Evolutionary conservation across 2,888 invertebrate species (phyloP).

Genomic region (Drosophila mulleri): DNA sequence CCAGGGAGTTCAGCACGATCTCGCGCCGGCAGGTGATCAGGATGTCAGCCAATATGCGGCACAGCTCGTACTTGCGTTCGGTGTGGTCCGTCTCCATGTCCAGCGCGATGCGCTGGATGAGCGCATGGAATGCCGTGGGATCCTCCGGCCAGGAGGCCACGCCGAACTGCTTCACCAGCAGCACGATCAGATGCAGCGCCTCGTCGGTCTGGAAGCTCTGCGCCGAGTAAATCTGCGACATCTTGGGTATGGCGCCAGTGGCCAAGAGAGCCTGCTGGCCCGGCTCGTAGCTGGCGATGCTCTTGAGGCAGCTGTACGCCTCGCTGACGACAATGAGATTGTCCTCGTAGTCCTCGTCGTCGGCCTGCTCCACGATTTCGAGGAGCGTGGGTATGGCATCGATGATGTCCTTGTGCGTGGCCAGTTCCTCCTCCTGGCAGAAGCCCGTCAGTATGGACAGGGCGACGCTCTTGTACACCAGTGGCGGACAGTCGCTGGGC

Average conservation of each 20-base stretch:
- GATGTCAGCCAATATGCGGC: constrained; percentile 91
- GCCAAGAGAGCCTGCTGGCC: constrained; percentile 92
- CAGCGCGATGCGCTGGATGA: constrained; percentile 92
- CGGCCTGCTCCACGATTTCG: constrained; percentile 93
- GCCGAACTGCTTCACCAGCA: constrained; percentile 90
- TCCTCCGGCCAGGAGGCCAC: constrained; percentile 91
- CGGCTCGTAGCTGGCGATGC: constrained; percentile 91
- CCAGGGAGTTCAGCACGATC: constrained; percentile 87
- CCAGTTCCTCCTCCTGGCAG: constrained; percentile 92
- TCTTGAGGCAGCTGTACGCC: constrained; percentile 93
- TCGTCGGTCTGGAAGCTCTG: constrained; percentile 96
- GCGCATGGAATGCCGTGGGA: constrained; percentile 91
- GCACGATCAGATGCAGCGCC: constrained; percentile 92
- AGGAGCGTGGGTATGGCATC: constrained; percentile 93
- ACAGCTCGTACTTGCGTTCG: constrained; percentile 95
- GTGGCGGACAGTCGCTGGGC: constrained; percentile 94
- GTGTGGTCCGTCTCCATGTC: constrained; percentile 96
- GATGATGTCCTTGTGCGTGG: constrained; percentile 93
- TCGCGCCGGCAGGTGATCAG: constrained; percentile 90
- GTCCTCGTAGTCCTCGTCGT: constrained; percentile 94
- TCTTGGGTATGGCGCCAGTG: constrained; percentile 91
- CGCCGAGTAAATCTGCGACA: constrained; percentile 94
- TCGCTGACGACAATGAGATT: constrained; percentile 94
- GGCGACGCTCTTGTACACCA: constrained; percentile 96
- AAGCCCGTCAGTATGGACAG: constrained; percentile 94